Conservation (phyloP, 2,797 vertebrate genomes). For the Anguilla anguilla region DNA sequence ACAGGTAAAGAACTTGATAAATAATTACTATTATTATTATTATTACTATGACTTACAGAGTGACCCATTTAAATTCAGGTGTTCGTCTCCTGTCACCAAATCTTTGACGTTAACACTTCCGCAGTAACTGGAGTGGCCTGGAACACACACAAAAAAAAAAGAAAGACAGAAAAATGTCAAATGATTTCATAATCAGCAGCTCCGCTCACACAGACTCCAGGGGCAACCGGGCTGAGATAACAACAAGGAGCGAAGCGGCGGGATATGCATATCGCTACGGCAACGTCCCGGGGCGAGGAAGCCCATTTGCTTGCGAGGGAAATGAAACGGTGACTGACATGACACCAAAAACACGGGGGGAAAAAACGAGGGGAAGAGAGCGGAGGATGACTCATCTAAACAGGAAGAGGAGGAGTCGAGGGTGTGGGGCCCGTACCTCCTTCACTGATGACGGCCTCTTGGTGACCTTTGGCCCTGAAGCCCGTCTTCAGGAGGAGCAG, state of each 20-base stretch:
- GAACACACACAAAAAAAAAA: constrained; percentile 61
- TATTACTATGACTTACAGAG: constrained; percentile 78
- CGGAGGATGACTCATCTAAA: neutral
- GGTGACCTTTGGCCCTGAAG: constrained; percentile 60
- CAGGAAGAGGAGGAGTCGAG: constrained; percentile 19
- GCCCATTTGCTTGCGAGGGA: constrained; percentile 18
- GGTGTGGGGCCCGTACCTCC: neutral
- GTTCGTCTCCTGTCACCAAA: constrained; percentile 77
- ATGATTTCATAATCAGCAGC: constrained; percentile 34
- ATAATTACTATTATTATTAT: neutral
- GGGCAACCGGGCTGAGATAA: neutral
- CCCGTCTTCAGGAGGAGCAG: constrained; percentile 83
- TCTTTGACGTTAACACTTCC: constrained; percentile 83
- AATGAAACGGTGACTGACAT: neutral
- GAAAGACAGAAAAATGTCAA: constrained; percentile 19
- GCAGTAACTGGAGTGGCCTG: constrained; percentile 85
- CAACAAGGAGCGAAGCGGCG: constrained; percentile 5
- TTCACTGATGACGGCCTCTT: constrained; percentile 67
- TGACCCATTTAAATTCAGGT: constrained; percentile 76
- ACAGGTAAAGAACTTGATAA: neutral
- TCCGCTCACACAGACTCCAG: constrained; percentile 24
- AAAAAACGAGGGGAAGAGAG: neutral
- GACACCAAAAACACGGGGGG: neutral
- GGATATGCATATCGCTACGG: constrained; percentile 41
- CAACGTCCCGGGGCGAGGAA: constrained; percentile 22